phyloP scores from a whole-genome alignment of 2,888 invertebrate species.

The Ypsolopha sequella region DNA sequence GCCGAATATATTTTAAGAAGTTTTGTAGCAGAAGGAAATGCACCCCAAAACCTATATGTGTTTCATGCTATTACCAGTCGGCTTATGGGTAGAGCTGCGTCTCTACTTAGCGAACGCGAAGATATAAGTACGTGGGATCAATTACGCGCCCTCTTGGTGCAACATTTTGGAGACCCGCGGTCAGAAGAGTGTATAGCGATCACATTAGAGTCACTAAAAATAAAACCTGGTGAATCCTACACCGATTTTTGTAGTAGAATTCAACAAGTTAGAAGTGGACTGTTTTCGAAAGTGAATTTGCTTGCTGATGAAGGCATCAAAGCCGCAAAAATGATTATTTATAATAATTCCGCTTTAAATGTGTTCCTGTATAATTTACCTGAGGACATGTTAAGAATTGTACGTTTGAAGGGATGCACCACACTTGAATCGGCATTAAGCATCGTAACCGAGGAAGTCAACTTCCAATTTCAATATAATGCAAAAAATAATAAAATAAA shows the following conservation, averaged over 20 bases:
- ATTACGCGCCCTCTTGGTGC: neutral
- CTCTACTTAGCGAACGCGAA: conserved; percentile 1
- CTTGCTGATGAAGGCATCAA: neutral
- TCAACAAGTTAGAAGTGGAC: neutral
- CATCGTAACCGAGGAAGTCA: neutral
- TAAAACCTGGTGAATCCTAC: neutral
- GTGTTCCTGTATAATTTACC: conserved; percentile 1
- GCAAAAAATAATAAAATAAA: no score
- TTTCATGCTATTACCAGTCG: neutral
- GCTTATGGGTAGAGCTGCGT: neutral
- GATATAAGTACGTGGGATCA: neutral
- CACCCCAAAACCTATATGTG: neutral
- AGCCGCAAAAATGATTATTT: neutral
- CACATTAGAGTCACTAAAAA: neutral
- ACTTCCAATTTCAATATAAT: neutral
- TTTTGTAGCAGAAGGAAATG: neutral
- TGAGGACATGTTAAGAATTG: neutral
- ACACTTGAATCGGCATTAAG: neutral
- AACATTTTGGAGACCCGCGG: conserved; percentile 4
- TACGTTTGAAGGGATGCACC: neutral
- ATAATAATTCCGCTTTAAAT: neutral
- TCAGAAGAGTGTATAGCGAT: conserved; percentile 1
- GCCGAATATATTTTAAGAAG: no score
- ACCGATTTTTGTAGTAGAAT: conserved; percentile 1
- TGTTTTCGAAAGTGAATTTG: neutral